phyloP scores from a whole-genome alignment of 2,888 invertebrate species.

The Malthinus flaveolus region DNA sequence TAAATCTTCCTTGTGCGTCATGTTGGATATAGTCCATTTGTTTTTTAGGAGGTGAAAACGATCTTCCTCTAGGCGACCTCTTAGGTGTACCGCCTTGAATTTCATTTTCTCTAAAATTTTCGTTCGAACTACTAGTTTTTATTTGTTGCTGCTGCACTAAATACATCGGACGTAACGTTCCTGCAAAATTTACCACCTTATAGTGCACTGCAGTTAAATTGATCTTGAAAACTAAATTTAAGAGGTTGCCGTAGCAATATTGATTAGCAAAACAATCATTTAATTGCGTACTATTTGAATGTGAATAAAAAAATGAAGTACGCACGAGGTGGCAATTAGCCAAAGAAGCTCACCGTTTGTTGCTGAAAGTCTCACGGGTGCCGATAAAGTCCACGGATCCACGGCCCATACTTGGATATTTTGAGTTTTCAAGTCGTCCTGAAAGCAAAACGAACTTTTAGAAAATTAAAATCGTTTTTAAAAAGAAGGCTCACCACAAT shows the following conservation, averaged over 20 bases:
- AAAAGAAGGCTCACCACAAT: constrained; percentile 43
- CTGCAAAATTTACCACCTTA: constrained; percentile 31
- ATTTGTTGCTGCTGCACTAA: constrained; percentile 35
- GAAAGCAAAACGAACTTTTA: constrained; percentile 11
- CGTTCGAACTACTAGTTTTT: constrained; percentile 17
- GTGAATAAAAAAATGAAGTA: not conserved
- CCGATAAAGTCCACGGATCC: constrained; percentile 43
- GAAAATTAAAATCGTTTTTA: not conserved
- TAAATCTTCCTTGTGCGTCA: constrained; percentile 15
- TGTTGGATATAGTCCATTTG: constrained; percentile 9
- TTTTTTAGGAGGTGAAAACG: constrained; percentile 48
- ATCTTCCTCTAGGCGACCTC: constrained; percentile 42
- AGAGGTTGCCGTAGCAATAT: constrained; percentile 7
- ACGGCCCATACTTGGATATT: constrained; percentile 47
- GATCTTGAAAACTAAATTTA: constrained; percentile 1
- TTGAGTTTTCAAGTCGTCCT: constrained; percentile 44
- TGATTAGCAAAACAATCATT: not conserved
- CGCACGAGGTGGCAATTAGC: not conserved
- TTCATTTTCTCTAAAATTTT: constrained; percentile 18
- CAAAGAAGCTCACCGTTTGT: constrained; percentile 34
- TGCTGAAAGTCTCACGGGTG: constrained; percentile 35
- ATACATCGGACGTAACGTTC: constrained; percentile 49
- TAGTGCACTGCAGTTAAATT: not conserved
- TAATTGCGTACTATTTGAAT: not conserved
- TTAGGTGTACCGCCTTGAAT: constrained; percentile 23